These are phyloP conservation scores for Coreoperca whiteheadi DNA, from an alignment of 2,113 vertebrate genomes.

Conservation along the genomic window DNA sequence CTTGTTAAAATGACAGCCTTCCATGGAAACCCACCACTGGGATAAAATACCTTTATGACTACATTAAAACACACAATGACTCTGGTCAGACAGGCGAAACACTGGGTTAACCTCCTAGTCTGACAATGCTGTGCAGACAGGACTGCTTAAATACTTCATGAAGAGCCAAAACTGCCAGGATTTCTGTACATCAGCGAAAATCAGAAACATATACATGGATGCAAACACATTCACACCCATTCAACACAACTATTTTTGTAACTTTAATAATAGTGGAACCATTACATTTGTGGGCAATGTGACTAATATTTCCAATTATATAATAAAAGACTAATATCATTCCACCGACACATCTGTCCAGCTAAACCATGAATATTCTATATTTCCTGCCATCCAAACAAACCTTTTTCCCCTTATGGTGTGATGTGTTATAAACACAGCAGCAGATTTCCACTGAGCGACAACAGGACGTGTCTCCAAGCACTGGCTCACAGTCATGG, in stretches of 20 bases:
- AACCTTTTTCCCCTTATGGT: not conserved
- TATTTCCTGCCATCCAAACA: constrained; percentile 53
- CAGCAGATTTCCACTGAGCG: constrained; percentile 29
- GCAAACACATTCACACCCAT: not conserved
- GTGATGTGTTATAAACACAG: constrained; percentile 45
- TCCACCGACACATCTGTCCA: constrained; percentile 12
- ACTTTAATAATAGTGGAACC: constrained; percentile 9
- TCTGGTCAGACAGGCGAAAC: constrained; percentile 1
- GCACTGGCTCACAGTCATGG: constrained; percentile 37
- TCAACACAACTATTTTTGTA: not conserved
- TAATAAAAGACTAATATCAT: not conserved
- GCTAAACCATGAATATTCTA: constrained; percentile 32
- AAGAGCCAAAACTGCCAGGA: not conserved
- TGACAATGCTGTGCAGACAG: not conserved
- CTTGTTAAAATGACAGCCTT: not conserved
- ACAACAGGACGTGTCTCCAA: constrained; percentile 45
- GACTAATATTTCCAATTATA: constrained; percentile 26
- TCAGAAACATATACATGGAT: not conserved
- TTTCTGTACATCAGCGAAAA: not conserved
- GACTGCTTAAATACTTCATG: not conserved
- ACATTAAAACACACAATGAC: constrained; percentile 2
- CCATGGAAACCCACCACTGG: not conserved
- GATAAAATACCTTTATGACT: not conserved
- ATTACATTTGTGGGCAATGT: not conserved
- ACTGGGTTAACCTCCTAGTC: no score